Evolutionary conservation across 2,888 invertebrate genomes (phyloP).

Genomic region (Xestia xanthographa): DNA sequence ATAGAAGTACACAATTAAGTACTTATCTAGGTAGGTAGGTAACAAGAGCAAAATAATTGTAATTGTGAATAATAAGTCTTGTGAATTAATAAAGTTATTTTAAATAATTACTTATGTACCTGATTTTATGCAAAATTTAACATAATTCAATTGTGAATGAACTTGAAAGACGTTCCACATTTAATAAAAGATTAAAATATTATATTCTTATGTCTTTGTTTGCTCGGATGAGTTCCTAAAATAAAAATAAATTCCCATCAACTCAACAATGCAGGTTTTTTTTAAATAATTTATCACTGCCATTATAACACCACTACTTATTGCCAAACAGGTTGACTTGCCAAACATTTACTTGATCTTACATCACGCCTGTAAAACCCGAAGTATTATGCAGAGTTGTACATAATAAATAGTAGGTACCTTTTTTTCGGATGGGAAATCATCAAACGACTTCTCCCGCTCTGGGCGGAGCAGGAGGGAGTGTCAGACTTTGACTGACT

Average conservation of each 20-base stretch:
- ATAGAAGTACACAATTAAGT: neutral
- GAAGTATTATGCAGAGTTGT: too few species aligned
- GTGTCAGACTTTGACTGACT: too few species aligned
- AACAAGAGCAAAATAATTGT: neutral
- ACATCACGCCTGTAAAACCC: too few species aligned
- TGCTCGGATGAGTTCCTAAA: neutral
- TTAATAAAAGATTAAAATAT: neutral
- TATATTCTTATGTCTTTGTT: neutral
- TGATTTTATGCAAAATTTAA: neutral
- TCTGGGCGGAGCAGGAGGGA: too few species aligned
- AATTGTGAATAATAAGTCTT: neutral
- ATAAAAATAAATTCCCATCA: neutral
- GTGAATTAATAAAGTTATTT: neutral
- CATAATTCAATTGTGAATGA: neutral
- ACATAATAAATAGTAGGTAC: too few species aligned
- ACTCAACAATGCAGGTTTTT: neutral
- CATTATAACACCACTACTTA: neutral
- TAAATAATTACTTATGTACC: neutral
- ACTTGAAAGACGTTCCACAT: neutral
- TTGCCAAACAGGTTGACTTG: too few species aligned
- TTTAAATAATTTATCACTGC: neutral
- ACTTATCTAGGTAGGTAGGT: neutral
- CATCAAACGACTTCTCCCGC: too few species aligned
- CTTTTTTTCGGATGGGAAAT: too few species aligned
- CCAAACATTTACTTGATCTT: neutral